Base-by-base conservation (phyloP, 2,888 invertebrate species). In the Drosophila prolongata region DNA sequence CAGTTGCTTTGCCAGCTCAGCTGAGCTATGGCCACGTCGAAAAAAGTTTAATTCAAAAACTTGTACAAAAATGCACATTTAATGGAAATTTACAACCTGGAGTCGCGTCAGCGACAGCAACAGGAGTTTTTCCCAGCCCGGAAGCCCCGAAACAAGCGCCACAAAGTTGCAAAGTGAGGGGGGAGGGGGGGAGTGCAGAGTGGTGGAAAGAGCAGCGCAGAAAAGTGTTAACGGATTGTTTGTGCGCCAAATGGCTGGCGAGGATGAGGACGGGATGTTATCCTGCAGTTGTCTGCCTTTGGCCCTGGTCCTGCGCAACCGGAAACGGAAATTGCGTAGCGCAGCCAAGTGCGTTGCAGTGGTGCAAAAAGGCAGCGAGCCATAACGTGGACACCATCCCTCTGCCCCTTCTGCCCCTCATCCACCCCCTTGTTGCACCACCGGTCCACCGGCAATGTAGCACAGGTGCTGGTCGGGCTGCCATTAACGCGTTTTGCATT, bases 21-120 rank as follows among this genome's bases (percentile, higher is more conserved):
- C 75, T 78, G 77, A 76, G 82, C 75, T 76, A 80, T 70, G 83
- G 76, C 72, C 69, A 69, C 66, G 76, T 80, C 85, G 74, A 80
- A 82, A 71, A 81, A 89, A 90, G 80, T 90, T 90, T 90, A 89
- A 89, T 90, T 90, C 80, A 85, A 89, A 90, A 90, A 89, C 91
- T 90, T 90, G 83, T 79, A 82, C 79, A 89, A 89, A 90, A 91
- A 88, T 90, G 83, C 80, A 82, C 89, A 90, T 91, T 89, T 90
- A 90, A 90, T 91, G 89, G 80, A 91, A 90, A 91, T 90, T 87
- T 91, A 89, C 89, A 85, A 86, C 88, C 83, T 83, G 75, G 72
- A 84, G 80, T 78, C 73, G 82, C 76, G 75, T 76, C 82, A 88
- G 75, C 77, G 77, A 64, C 85, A 81, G 65, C 46, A 72, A 61